These are phyloP conservation scores for Diacarnus erythraeanus DNA, from an alignment of 37 sponge, comb jelly and placozoan genomes.

Conservation along the genomic window DNA sequence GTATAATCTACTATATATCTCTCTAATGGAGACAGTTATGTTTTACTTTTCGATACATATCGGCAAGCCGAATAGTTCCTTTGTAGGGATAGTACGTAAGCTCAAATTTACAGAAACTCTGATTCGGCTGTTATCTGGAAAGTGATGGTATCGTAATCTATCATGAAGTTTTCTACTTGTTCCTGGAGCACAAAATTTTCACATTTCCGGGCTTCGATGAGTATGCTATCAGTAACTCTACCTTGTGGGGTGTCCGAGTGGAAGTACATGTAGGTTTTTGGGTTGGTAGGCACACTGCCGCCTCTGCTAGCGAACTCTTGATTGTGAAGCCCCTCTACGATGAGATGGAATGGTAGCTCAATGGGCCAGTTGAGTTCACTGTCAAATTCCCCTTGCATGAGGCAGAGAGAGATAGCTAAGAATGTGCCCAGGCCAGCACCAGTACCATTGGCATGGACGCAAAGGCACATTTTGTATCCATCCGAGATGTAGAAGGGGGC, in stretches of 20 bases:
- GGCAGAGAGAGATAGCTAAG: slow-evolving; percentile 40
- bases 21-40: too few relatives aligned
- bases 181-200: slow-evolving; percentile 52
- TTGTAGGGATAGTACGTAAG: too few relatives aligned
- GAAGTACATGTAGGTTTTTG: slow-evolving; percentile 62
- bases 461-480: slow-evolving; percentile 66
- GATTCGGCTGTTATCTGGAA: slow-evolving; percentile 55
- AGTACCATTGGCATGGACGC: slow-evolving; percentile 27
- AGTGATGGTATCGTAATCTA: slow-evolving; percentile 54
- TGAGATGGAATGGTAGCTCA: slow-evolving; percentile 48
- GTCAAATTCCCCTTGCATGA: slow-evolving; percentile 54
- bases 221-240: slow-evolving; percentile 9
- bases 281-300: slow-evolving; percentile 3
- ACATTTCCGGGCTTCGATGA: slow-evolving; percentile 48
- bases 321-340: slow-evolving; percentile 33
- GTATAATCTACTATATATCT: too few relatives aligned
- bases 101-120: slow-evolving; percentile 48
- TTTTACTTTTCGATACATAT: too few relatives aligned
- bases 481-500: slow-evolving; percentile 47
- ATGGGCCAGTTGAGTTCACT: slow-evolving; percentile 51
- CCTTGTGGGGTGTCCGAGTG: slow-evolving; percentile 41
- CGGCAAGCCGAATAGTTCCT: too few relatives aligned
- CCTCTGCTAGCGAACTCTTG: not conserved
- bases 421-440: slow-evolving; percentile 29
- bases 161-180: slow-evolving; percentile 31